These are phyloP conservation scores for Epistrophe grossulariae DNA, from an alignment of 2,888 invertebrate genomes.

Conservation along the genomic window DNA sequence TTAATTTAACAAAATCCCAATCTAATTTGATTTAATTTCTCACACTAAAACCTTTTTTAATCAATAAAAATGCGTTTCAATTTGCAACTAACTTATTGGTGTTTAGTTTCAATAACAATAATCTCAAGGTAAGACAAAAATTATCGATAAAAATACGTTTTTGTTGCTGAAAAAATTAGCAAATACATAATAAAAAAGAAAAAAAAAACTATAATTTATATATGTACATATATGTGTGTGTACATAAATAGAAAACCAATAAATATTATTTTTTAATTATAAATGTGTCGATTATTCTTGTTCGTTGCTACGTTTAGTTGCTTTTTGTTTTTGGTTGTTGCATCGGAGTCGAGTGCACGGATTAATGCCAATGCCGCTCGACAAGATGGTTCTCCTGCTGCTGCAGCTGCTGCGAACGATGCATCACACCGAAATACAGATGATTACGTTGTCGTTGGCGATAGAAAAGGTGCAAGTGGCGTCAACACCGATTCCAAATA, in stretches of 20 bases:
- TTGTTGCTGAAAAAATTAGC: constrained; percentile 3
- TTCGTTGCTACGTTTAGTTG: constrained; percentile 48
- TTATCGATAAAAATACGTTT: constrained; percentile 10
- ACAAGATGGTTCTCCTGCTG: constrained; percentile 24
- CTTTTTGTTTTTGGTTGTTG: constrained; percentile 73
- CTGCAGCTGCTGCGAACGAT: neutral
- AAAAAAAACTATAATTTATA: constrained; percentile 9
- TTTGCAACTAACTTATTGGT: constrained; percentile 71
- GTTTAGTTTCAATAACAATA: constrained; percentile 73
- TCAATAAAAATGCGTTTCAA: constrained; percentile 67
- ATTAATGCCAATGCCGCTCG: constrained; percentile 50
- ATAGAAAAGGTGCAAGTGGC: constrained; percentile 26
- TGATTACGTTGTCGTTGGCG: constrained; percentile 21
- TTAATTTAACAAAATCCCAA: constrained; percentile 53
- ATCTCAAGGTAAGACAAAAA: constrained; percentile 70
- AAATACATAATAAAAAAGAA: neutral
- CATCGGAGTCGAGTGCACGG: constrained; percentile 64
- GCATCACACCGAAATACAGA: constrained; percentile 6
- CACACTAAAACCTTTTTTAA: constrained; percentile 31
- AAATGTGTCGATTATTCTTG: constrained; percentile 47
- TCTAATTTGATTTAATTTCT: constrained; percentile 54
- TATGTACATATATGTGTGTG: neutral
- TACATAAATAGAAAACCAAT: constrained; percentile 38
- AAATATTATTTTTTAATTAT: constrained; percentile 37
- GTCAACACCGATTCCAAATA: constrained; percentile 33